Evolutionary conservation across 2,113 vertebrate genomes (phyloP).

Genomic region (Ariopsis seemanni): DNA sequence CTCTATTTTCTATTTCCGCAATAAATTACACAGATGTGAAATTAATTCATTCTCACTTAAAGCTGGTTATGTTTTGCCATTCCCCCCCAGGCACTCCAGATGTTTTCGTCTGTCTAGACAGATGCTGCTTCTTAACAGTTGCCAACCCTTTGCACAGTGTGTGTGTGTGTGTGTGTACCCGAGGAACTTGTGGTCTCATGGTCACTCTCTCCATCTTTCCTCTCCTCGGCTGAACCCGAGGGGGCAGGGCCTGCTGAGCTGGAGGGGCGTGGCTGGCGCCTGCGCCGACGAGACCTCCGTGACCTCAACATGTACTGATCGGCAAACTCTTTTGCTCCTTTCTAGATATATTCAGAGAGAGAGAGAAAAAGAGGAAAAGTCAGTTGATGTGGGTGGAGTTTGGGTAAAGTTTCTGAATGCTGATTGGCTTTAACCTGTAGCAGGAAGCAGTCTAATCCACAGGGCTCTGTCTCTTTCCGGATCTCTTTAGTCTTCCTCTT

Average conservation of each 20-base stretch:
- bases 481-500: slow-evolving; percentile 96
- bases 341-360: slow-evolving; percentile 66
- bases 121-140: not conserved
- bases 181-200: slow-evolving; percentile 95
- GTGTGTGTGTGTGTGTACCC: slow-evolving; percentile 68
- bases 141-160: not conserved
- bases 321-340: slow-evolving; percentile 96
- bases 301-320: slow-evolving; percentile 86
- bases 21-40: not conserved
- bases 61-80: not conserved
- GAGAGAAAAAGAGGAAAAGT: not conserved
- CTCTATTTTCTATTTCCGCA: not conserved
- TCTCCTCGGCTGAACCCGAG: slow-evolving; percentile 74
- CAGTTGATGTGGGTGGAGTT: not conserved
- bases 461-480: slow-evolving; percentile 92
- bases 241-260: slow-evolving; percentile 76
- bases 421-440: slow-evolving; percentile 78
- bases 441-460: slow-evolving; percentile 93
- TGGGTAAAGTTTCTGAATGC: not conserved
- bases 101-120: slow-evolving; percentile 5
- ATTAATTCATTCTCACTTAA: not conserved
- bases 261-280: slow-evolving; percentile 75
- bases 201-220: slow-evolving; percentile 89
- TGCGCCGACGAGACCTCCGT: slow-evolving; percentile 82
- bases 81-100: not conserved